These are phyloP conservation scores for Melinaea menophilus DNA, from an alignment of 2,888 invertebrate species.

Conservation along the genomic window DNA sequence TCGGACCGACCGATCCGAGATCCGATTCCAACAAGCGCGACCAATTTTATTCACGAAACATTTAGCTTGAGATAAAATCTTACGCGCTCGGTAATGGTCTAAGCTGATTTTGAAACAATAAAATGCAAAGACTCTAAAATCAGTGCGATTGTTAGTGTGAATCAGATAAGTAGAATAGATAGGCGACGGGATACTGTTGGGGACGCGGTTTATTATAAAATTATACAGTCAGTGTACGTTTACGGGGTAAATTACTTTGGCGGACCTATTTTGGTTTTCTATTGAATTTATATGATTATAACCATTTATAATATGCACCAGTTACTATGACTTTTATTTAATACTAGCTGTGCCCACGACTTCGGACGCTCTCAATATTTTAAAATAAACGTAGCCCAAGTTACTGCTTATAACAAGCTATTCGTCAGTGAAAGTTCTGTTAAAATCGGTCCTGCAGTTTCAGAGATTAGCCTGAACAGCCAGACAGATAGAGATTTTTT, in stretches of 20 bases:
- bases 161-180: conserved; percentile 65
- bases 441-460: too few species aligned
- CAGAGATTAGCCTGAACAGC: too few species aligned
- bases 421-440: too few species aligned
- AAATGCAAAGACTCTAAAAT: conserved; percentile 50
- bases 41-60: conserved; percentile 75
- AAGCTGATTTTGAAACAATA: conserved; percentile 41
- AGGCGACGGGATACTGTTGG: conserved; percentile 47
- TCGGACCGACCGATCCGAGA: conserved; percentile 51
- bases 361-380: too few species aligned
- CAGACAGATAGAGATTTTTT: too few species aligned
- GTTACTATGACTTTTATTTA: neutral
- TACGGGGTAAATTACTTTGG: conserved; percentile 21
- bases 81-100: conserved; percentile 49
- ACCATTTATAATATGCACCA: conserved; percentile 21
- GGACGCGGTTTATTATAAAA: conserved; percentile 41
- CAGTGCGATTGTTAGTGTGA: conserved; percentile 65
- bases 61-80: conserved; percentile 71
- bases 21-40: conserved; percentile 66
- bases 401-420: too few species aligned
- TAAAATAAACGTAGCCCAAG: too few species aligned
- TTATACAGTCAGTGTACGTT: conserved; percentile 26
- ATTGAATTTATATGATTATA: conserved; percentile 23
- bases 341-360: too few species aligned
- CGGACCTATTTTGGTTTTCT: conserved; percentile 29